These are phyloP conservation scores for Lynx canadensis DNA, from an alignment of 2,113 vertebrate species.

Conservation along the genomic window DNA sequence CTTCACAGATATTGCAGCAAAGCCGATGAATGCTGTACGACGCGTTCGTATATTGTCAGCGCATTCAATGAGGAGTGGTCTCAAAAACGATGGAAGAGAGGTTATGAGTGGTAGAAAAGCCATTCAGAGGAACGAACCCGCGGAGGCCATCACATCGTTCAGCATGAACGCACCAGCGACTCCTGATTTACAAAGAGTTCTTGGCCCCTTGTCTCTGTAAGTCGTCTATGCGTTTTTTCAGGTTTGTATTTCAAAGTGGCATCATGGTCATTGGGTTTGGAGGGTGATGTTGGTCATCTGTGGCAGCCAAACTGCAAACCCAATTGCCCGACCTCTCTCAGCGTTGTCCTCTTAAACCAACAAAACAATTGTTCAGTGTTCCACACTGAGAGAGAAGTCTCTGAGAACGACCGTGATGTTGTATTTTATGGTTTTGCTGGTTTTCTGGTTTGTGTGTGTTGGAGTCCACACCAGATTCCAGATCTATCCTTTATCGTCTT, in stretches of 20 bases:
- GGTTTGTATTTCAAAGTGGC: neutral
- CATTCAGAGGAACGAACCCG: neutral
- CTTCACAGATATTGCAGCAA: too few species aligned
- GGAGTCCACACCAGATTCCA: neutral
- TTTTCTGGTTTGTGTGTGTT: neutral
- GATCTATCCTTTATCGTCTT: neutral
- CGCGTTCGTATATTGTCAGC: rapidly evolving
- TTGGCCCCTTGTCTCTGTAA: rapidly evolving
- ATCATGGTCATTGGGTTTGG: rapidly evolving
- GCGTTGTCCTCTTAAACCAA: neutral
- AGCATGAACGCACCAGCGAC: rapidly evolving
- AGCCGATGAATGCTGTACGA: rapidly evolving
- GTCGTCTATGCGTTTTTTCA: neutral
- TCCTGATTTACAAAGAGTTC: neutral
- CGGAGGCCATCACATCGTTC: rapidly evolving
- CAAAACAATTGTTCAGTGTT: neutral
- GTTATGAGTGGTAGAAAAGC: rapidly evolving
- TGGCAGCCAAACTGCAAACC: too few species aligned
- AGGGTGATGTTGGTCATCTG: too few species aligned
- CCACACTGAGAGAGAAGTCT: neutral
- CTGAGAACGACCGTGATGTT: neutral
- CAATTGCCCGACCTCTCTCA: rapidly evolving
- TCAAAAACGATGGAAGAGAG: neutral
- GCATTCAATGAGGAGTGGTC: neutral
- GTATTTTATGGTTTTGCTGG: neutral